Percentiles rank a stretch among this genome's conserved stretches.
phyloP scores from a whole-genome alignment of 2,113 vertebrate genomes.

The Gnathonemus longibarbis region DNA sequence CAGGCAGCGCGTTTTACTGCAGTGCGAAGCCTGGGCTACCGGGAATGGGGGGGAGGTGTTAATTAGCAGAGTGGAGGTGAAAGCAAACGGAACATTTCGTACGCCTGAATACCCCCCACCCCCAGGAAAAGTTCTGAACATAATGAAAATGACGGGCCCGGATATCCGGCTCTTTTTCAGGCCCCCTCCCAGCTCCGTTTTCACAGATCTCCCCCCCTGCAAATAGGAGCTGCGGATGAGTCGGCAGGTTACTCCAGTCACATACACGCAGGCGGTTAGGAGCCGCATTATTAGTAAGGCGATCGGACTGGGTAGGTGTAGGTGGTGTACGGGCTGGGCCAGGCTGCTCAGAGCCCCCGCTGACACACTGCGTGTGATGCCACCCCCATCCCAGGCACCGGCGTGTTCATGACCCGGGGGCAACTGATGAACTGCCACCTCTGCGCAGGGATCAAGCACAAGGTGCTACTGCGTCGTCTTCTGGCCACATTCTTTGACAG shows the following conservation, averaged over 20 bases:
- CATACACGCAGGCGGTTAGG: background rate
- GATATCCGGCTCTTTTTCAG: background rate
- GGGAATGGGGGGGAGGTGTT: background rate
- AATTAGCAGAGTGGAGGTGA: background rate
- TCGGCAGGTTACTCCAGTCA: background rate
- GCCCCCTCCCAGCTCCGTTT: background rate
- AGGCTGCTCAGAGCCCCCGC: background rate
- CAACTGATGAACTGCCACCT: slow-evolving; percentile 98
- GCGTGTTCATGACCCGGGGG: slow-evolving; percentile 88
- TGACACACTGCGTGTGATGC: background rate
- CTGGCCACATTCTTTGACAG: slow-evolving; percentile 95
- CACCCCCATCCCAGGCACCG: slow-evolving; percentile 64
- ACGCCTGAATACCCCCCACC: background rate
- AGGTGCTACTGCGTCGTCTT: slow-evolving; percentile 84
- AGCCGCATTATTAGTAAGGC: background rate
- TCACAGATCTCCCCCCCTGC: background rate
- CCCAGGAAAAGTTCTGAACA: background rate
- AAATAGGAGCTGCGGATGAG: background rate
- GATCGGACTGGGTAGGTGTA: background rate
- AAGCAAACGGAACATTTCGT: background rate
- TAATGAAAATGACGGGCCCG: background rate
- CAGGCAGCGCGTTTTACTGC: background rate
- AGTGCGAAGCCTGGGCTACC: background rate
- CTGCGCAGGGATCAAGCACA: slow-evolving; percentile 91
- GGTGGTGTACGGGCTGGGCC: background rate